Conservation (phyloP, 2,797 vertebrate species). For the Clarias platycephalus region DNA sequence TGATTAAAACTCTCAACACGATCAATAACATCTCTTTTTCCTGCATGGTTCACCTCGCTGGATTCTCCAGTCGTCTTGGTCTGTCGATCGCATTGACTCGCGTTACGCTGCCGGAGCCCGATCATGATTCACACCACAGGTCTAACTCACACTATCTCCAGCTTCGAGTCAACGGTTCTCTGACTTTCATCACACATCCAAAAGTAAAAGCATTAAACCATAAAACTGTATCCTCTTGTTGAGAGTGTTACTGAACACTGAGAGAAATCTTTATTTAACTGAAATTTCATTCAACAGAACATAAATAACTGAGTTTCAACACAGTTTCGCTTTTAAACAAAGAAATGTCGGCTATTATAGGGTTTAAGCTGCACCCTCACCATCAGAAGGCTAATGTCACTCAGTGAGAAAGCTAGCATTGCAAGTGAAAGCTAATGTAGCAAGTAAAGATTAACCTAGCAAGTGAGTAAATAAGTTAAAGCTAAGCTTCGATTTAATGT, state of each 20-base stretch:
- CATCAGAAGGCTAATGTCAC: background rate
- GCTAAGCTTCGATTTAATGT: no score
- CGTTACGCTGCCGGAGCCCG: background rate
- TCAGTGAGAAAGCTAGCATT: background rate
- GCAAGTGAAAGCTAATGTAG: background rate
- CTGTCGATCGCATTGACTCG: background rate
- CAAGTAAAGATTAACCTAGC: background rate
- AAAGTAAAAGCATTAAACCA: background rate
- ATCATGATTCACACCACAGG: background rate
- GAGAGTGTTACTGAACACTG: background rate
- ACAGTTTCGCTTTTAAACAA: background rate
- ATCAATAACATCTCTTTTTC: slow-evolving; percentile 5
- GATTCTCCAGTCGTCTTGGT: background rate
- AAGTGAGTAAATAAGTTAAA: background rate
- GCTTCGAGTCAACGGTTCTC: background rate
- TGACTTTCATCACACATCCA: background rate
- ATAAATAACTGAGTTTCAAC: background rate
- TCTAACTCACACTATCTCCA: background rate
- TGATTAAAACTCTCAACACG: background rate
- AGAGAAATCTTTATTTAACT: background rate
- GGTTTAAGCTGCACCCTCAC: background rate
- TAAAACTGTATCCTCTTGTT: no score
- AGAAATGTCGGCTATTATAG: background rate
- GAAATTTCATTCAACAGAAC: background rate
- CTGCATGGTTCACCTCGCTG: background rate